phyloP scores from a whole-genome alignment of 2,797 vertebrate genomes.

The Cheirogaleus major region DNA sequence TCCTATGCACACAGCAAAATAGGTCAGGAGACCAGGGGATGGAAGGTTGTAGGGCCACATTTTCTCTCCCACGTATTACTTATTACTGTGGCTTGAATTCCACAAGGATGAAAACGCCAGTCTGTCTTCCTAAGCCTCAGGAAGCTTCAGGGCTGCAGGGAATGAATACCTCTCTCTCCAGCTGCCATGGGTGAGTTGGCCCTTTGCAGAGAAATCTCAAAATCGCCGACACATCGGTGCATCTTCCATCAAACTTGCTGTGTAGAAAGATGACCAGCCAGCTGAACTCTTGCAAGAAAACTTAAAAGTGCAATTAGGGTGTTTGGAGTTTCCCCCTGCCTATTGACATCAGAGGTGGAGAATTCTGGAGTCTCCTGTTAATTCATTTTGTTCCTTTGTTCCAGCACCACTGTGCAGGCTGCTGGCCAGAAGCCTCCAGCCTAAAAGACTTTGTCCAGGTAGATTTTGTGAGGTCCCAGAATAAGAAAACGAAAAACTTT shows the following conservation, averaged over 20 bases:
- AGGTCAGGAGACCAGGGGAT: not conserved
- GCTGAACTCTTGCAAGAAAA: not conserved
- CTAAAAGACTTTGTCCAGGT: not conserved
- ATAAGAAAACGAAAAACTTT: not conserved
- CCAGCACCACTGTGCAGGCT: not conserved
- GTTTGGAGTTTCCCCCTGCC: not conserved
- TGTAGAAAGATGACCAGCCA: not conserved
- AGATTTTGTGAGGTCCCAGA: not conserved
- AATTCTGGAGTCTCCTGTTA: not conserved
- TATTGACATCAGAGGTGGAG: not conserved
- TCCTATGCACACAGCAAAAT: not conserved
- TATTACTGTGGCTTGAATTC: not conserved
- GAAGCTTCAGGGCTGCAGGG: not conserved
- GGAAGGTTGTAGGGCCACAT: fast-evolving
- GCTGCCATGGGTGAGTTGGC: fast-evolving
- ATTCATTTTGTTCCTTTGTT: not conserved
- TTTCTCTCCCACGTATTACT: not conserved
- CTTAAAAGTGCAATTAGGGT: not conserved
- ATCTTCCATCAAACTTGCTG: not conserved
- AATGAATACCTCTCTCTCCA: not conserved
- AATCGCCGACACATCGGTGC: not conserved
- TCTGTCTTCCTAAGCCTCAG: not conserved
- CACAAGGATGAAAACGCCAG: fast-evolving
- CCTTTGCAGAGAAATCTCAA: not conserved
- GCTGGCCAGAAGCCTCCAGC: not conserved